phyloP scores from a whole-genome alignment of 2,797 vertebrate genomes.

The Pseudotriccus pelzelni region DNA sequence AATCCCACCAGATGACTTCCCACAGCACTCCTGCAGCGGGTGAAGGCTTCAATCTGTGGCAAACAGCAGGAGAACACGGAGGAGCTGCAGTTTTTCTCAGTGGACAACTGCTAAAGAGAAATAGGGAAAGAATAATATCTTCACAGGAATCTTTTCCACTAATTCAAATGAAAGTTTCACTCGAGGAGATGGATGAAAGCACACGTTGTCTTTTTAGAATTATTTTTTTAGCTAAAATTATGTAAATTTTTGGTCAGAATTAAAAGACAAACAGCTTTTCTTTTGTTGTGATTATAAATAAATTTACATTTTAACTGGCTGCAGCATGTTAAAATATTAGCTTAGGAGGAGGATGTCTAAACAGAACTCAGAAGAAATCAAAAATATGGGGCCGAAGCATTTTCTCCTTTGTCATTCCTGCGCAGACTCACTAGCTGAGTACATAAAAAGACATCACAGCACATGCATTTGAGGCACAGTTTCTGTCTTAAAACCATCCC shows the following conservation, averaged over 20 bases:
- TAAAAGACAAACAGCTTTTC: not conserved
- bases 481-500: not conserved
- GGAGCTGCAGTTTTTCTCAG: not conserved
- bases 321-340: not conserved
- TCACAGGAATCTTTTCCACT: not conserved
- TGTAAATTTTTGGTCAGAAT: not conserved
- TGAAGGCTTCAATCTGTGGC: not conserved
- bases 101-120: not conserved
- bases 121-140: not conserved
- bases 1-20: not conserved
- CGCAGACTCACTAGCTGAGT: not conserved
- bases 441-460: not conserved
- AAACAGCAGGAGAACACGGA: not conserved
- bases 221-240: not conserved
- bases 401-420: not conserved
- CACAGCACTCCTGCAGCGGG: not conserved
- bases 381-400: not conserved
- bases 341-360: not conserved
- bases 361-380: not conserved
- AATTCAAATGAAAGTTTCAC: not conserved
- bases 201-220: fast-evolving
- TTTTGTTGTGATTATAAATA: not conserved
- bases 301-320: not conserved
- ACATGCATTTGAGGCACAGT: not conserved
- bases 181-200: not conserved